Base-by-base conservation (phyloP, 2,797 vertebrate genomes). In the Centropyge bicolor region DNA sequence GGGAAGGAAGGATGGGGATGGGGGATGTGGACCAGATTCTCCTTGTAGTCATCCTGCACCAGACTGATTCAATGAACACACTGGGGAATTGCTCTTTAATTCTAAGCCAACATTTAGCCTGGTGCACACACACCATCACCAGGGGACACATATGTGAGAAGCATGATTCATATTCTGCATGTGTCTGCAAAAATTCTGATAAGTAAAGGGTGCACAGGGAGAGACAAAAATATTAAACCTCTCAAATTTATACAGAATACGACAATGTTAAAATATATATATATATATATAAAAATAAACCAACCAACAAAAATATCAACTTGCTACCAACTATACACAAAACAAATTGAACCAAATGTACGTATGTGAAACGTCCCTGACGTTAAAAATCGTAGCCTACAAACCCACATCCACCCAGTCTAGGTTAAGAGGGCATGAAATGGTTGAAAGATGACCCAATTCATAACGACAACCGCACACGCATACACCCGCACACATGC, bases 1-100 rank as follows among this genome's bases (percentile, higher is more conserved):
- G 41, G 54, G 31, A 64, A 27, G 55, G 64, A 70, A 74, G 76
- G 62, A 71, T 52, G 69, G 64, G 59, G 62, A 40, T 66, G 87
- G 84, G 81, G 78, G 83, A 66, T 69, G 81, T 73, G 81, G 63
- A 68, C 56, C 62, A 70, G 68, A 74, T 66, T 64, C 65, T 60
- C 49, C 72, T 76, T 55, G 73, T 51, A 76, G 76, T 73, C 77
- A 89, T 88, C 69, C 78, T 71, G 78, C 78, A 81, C 67, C 80
- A 79, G 78, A 85, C 86, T 77, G 82, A 86, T 82, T 89, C 87
- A 87, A 6, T 80, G 63, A 82, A 88, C 68, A 84, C 91, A 76
- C 86, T 19, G 20, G 91, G 91, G 90, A 91, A 90, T 85, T 83
- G 86, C 81, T 88, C 89, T 93, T 93, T 94, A 89, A 93, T 88